Evolutionary conservation across 2,797 vertebrate species (phyloP).

Genomic region (Rhinoraja longicauda): DNA sequence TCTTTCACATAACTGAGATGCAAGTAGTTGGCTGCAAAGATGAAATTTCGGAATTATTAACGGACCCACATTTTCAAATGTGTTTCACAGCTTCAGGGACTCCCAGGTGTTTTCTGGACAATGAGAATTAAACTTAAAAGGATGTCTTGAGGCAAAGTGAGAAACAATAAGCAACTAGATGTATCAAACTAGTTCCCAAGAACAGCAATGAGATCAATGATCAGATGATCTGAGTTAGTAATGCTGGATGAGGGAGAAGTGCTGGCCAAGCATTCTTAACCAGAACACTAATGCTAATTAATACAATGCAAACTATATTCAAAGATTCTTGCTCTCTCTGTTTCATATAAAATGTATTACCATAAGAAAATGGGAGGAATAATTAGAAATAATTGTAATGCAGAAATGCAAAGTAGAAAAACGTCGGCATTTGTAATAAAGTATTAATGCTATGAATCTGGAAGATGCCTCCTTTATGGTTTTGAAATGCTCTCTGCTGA

Average conservation of each 20-base stretch:
- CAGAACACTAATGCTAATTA: neutral
- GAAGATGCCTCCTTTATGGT: neutral
- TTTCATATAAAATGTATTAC: neutral
- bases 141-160: neutral
- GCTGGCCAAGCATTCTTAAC: neutral
- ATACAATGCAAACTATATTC: neutral
- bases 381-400: neutral
- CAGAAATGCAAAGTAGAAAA: neutral
- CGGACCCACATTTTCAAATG: neutral
- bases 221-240: neutral
- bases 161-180: neutral
- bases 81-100: neutral
- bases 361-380: neutral
- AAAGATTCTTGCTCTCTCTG: neutral
- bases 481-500: constrained; percentile 36
- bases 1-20: neutral
- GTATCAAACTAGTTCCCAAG: no score
- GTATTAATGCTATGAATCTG: neutral
- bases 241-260: neutral
- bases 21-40: neutral
- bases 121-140: neutral
- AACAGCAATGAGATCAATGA: neutral
- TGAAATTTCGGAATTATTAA: neutral
- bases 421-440: neutral
- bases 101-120: neutral